Base-by-base conservation (phyloP, 2,797 vertebrate genomes). In the Babyrousa celebensis region DNA sequence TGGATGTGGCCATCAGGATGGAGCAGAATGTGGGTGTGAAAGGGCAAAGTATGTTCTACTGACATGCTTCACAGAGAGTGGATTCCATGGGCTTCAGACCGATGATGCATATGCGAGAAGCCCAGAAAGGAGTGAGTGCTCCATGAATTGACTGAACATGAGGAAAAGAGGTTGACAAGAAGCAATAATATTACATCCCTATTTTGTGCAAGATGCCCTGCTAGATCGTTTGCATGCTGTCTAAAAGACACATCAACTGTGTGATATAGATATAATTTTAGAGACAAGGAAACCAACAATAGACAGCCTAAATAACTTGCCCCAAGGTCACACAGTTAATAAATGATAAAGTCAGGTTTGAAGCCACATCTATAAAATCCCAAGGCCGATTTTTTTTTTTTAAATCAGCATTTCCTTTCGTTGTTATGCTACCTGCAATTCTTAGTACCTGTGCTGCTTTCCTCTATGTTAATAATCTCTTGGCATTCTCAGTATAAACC, bases 211-310 rank as follows among this genome's bases (percentile, higher is more conserved):
- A 77, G 56, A 56, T 58, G 58, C 23, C n/a, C 63, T n/a, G 63
- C 75, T 88, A 60, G 43, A 79, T 63, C 84, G 16, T 92, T 94
- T 63, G 27, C 72, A 65, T 94, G 86, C 63, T 91, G 27, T 58
- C 43, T 68, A 85, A 89, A 89, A 93, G 54, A 68, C 74, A 87
- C 21, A 15, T 36, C 67, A 88, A 20, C 85, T 48, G 36, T 2
- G 32, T 85, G 27, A 25, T 29, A n/a, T 2, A 48, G 43, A 20
- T 74, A 0, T 60, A 63, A 82, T 77, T 79, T 89, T 84, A 90
- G 56, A 94, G 78, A 72, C 60, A 85, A 63, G 71, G 56, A 92
- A 85, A 89, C 60, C 40, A 48, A 86, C 72, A 84, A 71, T 15
- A 58, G 56, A 40, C 78, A 16, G 2, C 65, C 72, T 92, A 95